A percentile compares a stretch with the other conserved stretches of the same genome.
Evolutionary conservation across 1,140 invertebrate genomes (phyloP).

Genomic region (Drosophila nebulosa): DNA sequence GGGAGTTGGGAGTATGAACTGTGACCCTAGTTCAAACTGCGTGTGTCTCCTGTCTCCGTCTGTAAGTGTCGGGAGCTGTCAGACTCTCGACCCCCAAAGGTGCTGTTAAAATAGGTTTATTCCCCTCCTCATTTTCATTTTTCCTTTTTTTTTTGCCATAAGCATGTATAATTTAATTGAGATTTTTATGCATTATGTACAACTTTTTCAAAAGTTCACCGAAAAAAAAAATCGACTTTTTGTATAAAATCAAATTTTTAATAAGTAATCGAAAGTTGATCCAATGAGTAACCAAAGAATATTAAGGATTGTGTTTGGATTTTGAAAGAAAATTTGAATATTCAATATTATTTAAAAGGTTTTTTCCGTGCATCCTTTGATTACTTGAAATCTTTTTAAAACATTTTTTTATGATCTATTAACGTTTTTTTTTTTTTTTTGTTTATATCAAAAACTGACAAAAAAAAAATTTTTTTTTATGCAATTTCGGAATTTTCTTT

Average conservation of each 20-base stretch:
- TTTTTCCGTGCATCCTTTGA: too few relatives aligned
- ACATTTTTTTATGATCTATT: too few relatives aligned
- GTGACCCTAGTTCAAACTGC: conserved; percentile 16
- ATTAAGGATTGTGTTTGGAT: background rate
- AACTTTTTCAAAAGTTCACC: background rate
- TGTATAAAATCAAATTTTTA: background rate
- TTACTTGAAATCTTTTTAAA: too few relatives aligned
- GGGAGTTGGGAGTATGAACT: conserved; percentile 8
- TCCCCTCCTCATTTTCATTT: background rate
- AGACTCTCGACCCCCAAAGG: background rate
- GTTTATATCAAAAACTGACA: too few relatives aligned
- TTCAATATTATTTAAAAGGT: too few relatives aligned
- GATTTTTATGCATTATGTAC: background rate
- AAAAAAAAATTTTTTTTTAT: too few relatives aligned
- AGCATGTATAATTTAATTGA: background rate
- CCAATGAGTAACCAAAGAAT: background rate
- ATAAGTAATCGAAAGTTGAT: background rate
- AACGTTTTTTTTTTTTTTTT: too few relatives aligned
- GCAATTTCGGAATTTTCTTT: too few relatives aligned
- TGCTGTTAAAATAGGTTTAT: background rate
- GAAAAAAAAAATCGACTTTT: background rate
- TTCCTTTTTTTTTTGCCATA: background rate
- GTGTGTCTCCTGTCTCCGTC: conserved; percentile 10
- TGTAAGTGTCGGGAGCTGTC: background rate
- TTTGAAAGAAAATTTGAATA: background rate